Evolutionary conservation across 2,113 vertebrate species (phyloP).

Genomic region (Caloenas nicobarica): DNA sequence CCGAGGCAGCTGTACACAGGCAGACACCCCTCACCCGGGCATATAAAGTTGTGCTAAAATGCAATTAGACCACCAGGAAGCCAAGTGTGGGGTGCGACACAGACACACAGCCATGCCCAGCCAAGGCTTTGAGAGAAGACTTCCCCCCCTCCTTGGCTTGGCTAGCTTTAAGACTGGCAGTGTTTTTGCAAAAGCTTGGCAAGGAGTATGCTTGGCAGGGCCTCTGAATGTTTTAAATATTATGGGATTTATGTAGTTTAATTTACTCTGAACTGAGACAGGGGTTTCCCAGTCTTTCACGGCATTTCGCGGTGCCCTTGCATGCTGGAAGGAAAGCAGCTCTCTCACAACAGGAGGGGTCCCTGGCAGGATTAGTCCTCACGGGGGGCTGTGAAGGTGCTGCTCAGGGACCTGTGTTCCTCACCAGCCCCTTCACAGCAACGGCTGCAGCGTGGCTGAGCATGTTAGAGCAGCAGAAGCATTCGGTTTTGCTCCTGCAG

Average conservation of each 20-base stretch:
- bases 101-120: not conserved
- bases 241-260: not conserved
- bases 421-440: no score
- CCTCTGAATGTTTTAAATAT: conserved; percentile 7
- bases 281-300: not conserved
- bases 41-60: not conserved
- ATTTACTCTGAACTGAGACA: not conserved
- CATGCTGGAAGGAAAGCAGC: not conserved
- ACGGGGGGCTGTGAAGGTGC: not conserved
- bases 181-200: not conserved
- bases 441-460: no score
- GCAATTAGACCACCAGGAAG: not conserved
- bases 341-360: not conserved
- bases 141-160: not conserved
- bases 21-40: not conserved
- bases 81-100: not conserved
- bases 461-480: no score
- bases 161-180: not conserved
- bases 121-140: not conserved
- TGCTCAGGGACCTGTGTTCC: no score
- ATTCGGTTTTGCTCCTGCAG: no score
- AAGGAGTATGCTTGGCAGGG: not conserved
- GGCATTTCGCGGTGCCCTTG: fast-evolving
- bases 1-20: not conserved
- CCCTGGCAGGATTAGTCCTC: not conserved